Conservation (phyloP, 1,140 invertebrate species). For the Fopius arisanus region DNA sequence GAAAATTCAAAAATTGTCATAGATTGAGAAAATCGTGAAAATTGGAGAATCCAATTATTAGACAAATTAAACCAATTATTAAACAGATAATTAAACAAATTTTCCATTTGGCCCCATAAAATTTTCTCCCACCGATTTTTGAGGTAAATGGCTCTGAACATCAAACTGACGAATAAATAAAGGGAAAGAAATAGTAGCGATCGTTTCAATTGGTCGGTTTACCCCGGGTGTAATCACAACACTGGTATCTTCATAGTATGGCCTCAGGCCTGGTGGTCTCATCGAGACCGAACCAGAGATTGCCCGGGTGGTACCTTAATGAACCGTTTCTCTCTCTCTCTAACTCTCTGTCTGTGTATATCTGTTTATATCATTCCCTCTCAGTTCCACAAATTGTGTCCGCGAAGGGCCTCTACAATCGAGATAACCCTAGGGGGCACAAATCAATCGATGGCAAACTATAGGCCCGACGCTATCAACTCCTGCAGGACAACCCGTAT, state of each 20-base stretch:
- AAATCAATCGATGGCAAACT: background rate
- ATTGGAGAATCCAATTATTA: no score
- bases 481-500: background rate
- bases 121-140: background rate
- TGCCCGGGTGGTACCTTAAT: slow-evolving; percentile 8
- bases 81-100: background rate
- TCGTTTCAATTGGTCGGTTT: background rate
- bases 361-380: no score
- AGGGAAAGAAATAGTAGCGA: background rate
- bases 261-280: background rate
- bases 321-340: background rate
- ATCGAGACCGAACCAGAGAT: slow-evolving; percentile 9
- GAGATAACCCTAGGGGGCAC: background rate
- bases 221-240: background rate
- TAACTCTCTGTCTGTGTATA: no score
- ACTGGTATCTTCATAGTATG: background rate
- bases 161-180: background rate
- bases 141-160: background rate
- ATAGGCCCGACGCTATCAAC: background rate
- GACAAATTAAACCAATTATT: no score
- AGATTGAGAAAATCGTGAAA: no score
- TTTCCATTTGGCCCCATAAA: background rate
- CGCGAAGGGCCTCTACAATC: background rate
- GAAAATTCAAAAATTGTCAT: no score
- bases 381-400: background rate